Evolutionary conservation across 2,888 invertebrate genomes (phyloP).

Genomic region (Thereva nobilitata): DNA sequence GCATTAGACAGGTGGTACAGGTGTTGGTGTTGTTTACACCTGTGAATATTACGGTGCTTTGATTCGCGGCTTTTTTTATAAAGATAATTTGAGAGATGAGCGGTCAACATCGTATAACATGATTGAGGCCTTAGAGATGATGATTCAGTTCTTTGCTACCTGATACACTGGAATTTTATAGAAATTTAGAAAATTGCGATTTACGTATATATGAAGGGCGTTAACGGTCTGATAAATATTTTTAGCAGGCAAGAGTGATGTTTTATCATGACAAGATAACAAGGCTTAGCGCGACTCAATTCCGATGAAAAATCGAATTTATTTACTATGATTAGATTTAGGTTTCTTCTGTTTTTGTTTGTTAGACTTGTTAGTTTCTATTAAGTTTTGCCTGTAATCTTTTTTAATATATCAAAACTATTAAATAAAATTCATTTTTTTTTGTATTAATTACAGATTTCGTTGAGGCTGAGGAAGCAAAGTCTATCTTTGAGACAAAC

Average conservation of each 20-base stretch:
- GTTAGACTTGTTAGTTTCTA: slow-evolving; percentile 1
- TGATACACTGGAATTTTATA: slow-evolving; percentile 11
- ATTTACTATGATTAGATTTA: too few species aligned
- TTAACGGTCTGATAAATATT: background rate
- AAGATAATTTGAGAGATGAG: background rate
- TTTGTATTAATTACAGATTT: slow-evolving; percentile 70
- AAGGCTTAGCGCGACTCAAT: background rate
- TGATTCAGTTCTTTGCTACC: slow-evolving; percentile 22
- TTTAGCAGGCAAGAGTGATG: background rate
- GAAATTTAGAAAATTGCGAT: slow-evolving; percentile 22
- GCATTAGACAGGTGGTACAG: too few species aligned
- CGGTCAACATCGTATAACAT: slow-evolving; percentile 18
- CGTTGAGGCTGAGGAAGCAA: slow-evolving; percentile 86
- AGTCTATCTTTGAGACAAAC: slow-evolving; percentile 90
- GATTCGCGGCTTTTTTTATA: background rate
- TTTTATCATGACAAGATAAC: background rate
- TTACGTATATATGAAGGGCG: background rate
- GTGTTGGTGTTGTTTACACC: too few species aligned
- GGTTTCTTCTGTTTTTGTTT: background rate
- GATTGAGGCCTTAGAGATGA: slow-evolving; percentile 4
- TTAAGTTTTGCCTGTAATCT: background rate
- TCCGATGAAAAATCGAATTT: too few species aligned
- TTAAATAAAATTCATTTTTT: slow-evolving; percentile 37
- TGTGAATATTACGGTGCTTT: too few species aligned
- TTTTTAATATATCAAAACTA: background rate